Evolutionary conservation across 2,888 invertebrate genomes (phyloP).

Genomic region (Tenthredo scrophulariae): DNA sequence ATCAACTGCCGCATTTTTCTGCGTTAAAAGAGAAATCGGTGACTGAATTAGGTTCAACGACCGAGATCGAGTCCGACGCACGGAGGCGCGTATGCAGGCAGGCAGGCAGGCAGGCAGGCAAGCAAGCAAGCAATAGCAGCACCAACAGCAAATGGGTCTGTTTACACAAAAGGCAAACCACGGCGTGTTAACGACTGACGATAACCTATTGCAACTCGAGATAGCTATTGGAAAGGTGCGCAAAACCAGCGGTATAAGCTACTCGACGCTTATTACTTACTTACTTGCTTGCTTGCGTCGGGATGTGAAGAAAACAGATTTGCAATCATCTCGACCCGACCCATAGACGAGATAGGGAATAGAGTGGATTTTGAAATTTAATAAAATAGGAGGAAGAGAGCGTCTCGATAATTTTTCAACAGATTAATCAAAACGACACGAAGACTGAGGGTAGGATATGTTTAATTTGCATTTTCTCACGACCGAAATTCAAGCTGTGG

Average conservation of each 20-base stretch:
- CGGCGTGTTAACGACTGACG: conserved; percentile 41
- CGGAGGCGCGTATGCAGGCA: conserved; percentile 5
- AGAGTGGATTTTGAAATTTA: background rate
- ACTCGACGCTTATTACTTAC: background rate
- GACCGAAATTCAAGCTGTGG: conserved; percentile 19
- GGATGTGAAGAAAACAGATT: background rate
- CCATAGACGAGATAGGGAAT: background rate
- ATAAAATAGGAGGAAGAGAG: background rate
- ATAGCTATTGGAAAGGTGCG: conserved; percentile 45
- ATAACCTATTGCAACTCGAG: conserved; percentile 54
- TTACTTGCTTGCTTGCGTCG: background rate
- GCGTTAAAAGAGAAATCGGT: conserved; percentile 46
- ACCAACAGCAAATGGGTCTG: conserved; percentile 18
- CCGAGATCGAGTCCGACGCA: conserved; percentile 47
- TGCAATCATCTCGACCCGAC: background rate
- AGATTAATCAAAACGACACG: background rate
- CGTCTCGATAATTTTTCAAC: background rate
- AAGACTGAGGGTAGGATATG: background rate
- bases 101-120: background rate
- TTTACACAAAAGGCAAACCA: conserved; percentile 51
- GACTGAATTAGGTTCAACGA: conserved; percentile 15
- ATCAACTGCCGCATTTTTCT: background rate
- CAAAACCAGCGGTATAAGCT: background rate
- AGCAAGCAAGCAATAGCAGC: background rate
- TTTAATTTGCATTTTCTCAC: conserved; percentile 42